Evolutionary conservation across 2,113 vertebrate genomes (phyloP).

Genomic region (Protobothrops flavoviridis): DNA sequence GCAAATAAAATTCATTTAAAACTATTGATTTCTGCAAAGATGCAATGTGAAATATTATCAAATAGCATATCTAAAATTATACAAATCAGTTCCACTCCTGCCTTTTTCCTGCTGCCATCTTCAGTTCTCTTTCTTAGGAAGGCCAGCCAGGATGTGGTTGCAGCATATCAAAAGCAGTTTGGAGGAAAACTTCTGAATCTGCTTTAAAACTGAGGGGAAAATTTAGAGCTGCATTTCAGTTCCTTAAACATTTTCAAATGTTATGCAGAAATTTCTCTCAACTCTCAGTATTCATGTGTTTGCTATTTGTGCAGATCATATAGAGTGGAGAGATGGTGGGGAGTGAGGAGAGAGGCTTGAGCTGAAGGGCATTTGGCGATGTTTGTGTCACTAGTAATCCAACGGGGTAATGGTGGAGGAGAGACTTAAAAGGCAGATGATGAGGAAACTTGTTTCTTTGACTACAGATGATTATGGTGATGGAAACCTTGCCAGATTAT

Average conservation of each 20-base stretch:
- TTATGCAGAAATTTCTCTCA: not conserved
- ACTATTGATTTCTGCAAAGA: conserved; percentile 37
- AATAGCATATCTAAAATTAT: conserved; percentile 27
- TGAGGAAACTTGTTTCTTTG: not conserved
- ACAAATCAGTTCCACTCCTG: conserved; percentile 19
- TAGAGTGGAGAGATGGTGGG: not conserved
- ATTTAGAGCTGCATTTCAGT: not conserved
- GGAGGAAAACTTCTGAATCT: conserved; percentile 32
- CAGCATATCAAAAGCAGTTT: not conserved
- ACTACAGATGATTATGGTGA: not conserved
- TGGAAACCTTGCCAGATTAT: no score
- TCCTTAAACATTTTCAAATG: conserved; percentile 7
- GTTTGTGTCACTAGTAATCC: not conserved
- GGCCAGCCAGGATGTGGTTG: not conserved
- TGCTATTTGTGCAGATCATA: not conserved
- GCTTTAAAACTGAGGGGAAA: not conserved
- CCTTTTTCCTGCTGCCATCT: conserved; percentile 32
- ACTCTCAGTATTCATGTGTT: not conserved
- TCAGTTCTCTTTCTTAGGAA: conserved; percentile 33
- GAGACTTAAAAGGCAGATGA: not conserved
- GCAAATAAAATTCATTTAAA: conserved; percentile 27
- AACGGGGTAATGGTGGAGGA: no score
- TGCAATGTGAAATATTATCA: conserved; percentile 45
- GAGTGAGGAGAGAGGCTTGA: not conserved
- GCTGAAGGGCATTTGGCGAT: not conserved